Evolutionary conservation across 1,140 invertebrate genomes (phyloP), one percentile per base, ranked within the genome.

Genomic region (Portunus trituberculatus): DNA sequence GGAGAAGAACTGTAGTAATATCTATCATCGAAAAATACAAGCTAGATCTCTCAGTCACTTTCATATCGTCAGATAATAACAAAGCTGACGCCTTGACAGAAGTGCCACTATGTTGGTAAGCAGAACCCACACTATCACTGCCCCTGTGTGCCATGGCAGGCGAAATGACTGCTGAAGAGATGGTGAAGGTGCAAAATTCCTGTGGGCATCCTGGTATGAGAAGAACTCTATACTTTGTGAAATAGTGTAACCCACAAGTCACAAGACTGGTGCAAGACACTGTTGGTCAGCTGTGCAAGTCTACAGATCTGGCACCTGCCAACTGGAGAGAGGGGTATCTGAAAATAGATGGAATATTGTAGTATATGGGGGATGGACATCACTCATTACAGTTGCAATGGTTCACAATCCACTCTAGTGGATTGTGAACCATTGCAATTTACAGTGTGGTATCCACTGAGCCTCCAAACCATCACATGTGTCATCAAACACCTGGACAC

Each of bases 81-180:
- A 48, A 28, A 4, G 48, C 92, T 10, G 92, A 93, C 59, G 28
- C 25, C 39, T 46, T 93, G 59, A 93, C 67, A 28, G 16, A 76
- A 4, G 92, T 93, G 59, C 59, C 92, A 25, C 59, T 12, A 76
- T 76, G 59, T 12, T 76, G 59, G 59, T 76, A 16, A 16, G 84
- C 84, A 16, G 31, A 10, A 12, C 84, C 12, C 84, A 10, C 84
- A 25, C 16, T 10, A 8, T 16, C 12, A 14, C 14, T 14, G n/a
- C 67, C 14, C n/a, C 16, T 87, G 29, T 87, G 84, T 87, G 84
- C 84, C n/a, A n/a, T n/a, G 10, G 10, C 84, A 25, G 29, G 8
- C 67, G n/a, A 14, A 14, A 76, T 14, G 14, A n/a, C 67, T 14
- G n/a, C 67, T n/a, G 67, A 76, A 14, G 59, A 76, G 59, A 76